phyloP scores from a whole-genome alignment of 2,797 vertebrate species.

The Enteromius paludinosus region DNA sequence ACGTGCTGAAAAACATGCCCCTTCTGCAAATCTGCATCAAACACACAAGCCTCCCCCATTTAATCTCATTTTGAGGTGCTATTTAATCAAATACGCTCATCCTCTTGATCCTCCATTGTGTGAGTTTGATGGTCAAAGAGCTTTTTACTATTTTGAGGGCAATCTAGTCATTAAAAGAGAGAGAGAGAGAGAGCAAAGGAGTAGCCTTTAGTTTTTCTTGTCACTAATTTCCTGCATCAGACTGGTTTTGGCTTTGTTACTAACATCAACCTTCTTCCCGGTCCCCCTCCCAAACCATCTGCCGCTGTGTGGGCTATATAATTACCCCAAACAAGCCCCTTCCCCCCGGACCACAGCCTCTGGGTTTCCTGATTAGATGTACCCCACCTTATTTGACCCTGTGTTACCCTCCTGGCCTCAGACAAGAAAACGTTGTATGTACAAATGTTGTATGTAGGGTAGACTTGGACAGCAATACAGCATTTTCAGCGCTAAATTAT shows the following conservation, averaged over 20 bases:
- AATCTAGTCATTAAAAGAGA: not conserved
- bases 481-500: not conserved
- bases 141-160: not conserved
- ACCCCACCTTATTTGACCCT: not conserved
- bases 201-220: constrained; percentile 9
- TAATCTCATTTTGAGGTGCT: not conserved
- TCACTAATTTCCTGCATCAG: constrained; percentile 14
- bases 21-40: constrained; percentile 22
- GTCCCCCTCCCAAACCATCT: constrained; percentile 53
- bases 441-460: not conserved
- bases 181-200: not conserved
- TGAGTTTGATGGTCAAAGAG: not conserved
- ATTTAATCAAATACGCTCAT: constrained; percentile 10
- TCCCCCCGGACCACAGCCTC: constrained; percentile 1
- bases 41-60: not conserved
- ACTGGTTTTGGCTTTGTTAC: constrained; percentile 45
- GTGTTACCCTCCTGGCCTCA: not conserved
- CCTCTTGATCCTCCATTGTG: constrained; percentile 1
- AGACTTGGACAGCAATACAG: not conserved
- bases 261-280: constrained; percentile 26
- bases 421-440: not conserved
- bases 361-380: constrained; percentile 15
- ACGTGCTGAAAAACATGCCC: constrained; percentile 10
- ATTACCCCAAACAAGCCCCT: constrained; percentile 47
- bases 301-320: constrained; percentile 44